A percentile compares a stretch with the other conserved stretches of the same genome.
phyloP scores from a whole-genome alignment of 2,888 invertebrate genomes.

The Drosophila hamatofila region DNA sequence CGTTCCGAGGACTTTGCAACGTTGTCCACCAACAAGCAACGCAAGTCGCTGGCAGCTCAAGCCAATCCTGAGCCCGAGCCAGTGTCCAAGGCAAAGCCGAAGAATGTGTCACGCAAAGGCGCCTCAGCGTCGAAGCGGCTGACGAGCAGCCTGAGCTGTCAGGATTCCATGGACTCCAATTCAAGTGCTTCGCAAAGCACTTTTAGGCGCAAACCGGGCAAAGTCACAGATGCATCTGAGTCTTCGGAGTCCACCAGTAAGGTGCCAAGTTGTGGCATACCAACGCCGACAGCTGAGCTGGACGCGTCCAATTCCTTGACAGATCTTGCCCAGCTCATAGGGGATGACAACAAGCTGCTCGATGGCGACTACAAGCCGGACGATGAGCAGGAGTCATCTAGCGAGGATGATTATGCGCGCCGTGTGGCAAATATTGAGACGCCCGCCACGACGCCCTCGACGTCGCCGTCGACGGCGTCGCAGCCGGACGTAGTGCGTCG shows the following conservation, averaged over 20 bases:
- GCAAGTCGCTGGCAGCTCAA: conserved; percentile 24
- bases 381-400: conserved; percentile 8
- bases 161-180: conserved; percentile 41
- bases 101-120: conserved; percentile 5
- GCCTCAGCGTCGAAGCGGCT: neutral
- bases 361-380: conserved; percentile 37
- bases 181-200: conserved; percentile 18
- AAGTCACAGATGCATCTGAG: conserved; percentile 23
- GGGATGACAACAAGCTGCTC: too few relatives aligned
- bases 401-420: conserved; percentile 39
- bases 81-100: neutral
- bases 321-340: conserved; percentile 81
- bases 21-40: conserved; percentile 7
- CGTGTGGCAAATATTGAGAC: conserved; percentile 64
- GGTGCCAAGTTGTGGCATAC: conserved; percentile 9
- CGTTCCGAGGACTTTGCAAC: neutral
- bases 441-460: conserved; percentile 72
- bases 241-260: conserved; percentile 46
- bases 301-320: conserved; percentile 76
- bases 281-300: conserved; percentile 45
- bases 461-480: conserved; percentile 70
- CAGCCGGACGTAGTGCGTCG: conserved; percentile 86
- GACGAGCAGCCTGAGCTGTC: conserved; percentile 13
- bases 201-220: neutral
- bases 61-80: conserved; percentile 7